Percentiles rank a stretch among this genome's conserved stretches.
Conservation (phyloP, 2,113 vertebrate species). For the Argyrosomus japonicus region DNA sequence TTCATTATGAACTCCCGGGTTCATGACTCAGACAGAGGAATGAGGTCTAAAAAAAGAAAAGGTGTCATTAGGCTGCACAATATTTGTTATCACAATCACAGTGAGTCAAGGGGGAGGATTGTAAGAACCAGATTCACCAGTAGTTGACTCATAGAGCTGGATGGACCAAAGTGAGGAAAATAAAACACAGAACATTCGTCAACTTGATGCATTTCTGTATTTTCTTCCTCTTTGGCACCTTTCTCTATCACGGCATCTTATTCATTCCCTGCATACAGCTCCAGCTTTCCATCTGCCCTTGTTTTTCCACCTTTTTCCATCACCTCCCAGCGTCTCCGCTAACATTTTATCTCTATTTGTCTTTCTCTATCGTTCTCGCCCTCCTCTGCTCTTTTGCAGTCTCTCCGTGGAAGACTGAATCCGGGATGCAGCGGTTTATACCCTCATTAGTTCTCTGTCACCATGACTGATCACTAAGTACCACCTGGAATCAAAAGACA, state of each 20-base stretch:
- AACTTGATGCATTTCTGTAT: background rate
- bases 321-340: background rate
- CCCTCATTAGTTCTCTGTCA: constrained; percentile 90
- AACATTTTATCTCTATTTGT: constrained; percentile 41
- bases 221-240: constrained; percentile 4
- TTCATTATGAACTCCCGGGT: constrained; percentile 15
- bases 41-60: constrained; percentile 8
- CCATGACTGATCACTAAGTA: constrained; percentile 88
- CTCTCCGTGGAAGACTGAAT: constrained; percentile 84
- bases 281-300: constrained; percentile 12
- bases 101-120: constrained; percentile 32
- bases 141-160: constrained; percentile 18
- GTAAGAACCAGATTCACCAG: constrained; percentile 13
- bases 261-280: constrained; percentile 6
- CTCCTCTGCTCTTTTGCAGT: constrained; percentile 52
- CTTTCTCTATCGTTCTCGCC: constrained; percentile 20
- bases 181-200: constrained; percentile 3
- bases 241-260: constrained; percentile 6
- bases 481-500: constrained; percentile 86
- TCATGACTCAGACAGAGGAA: constrained; percentile 38
- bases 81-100: constrained; percentile 43
- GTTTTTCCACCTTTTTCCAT: constrained; percentile 18
- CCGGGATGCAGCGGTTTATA: constrained; percentile 87
- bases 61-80: constrained; percentile 34
- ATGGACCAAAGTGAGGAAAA: constrained; percentile 33